A percentile compares a stretch with the other conserved stretches of the same genome.
phyloP scores from a whole-genome alignment of 2,888 invertebrate species.

The Hypsopygia costalis region DNA sequence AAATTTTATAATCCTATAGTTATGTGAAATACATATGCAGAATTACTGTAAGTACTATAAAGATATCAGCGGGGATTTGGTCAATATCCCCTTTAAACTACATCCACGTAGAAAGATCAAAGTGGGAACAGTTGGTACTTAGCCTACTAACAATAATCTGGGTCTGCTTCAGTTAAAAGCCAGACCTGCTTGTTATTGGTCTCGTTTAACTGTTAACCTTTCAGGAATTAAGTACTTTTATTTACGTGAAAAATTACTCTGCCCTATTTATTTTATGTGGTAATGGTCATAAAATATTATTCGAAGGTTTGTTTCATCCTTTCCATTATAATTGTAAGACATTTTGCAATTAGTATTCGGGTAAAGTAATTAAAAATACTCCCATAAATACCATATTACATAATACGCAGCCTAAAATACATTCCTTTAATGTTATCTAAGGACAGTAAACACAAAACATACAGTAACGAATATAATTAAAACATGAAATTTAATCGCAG shows the following conservation, averaged over 20 bases:
- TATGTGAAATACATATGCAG: conserved; percentile 13
- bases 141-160: conserved; percentile 44
- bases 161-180: conserved; percentile 3
- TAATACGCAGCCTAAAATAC: no score
- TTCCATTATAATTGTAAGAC: no score
- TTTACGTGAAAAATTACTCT: not conserved
- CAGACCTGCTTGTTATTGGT: not conserved
- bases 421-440: no score
- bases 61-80: conserved; percentile 47
- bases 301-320: conserved; percentile 1
- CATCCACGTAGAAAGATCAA: conserved; percentile 58
- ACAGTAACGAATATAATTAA: no score
- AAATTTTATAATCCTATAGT: conserved; percentile 16
- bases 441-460: no score
- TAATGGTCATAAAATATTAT: conserved; percentile 7
- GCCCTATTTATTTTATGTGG: conserved; percentile 7
- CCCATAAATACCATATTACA: no score
- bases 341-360: no score
- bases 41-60: not conserved
- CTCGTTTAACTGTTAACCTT: not conserved
- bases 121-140: conserved; percentile 49
- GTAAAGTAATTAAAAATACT: no score
- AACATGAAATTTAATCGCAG: no score
- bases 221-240: not conserved
- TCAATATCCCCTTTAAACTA: conserved; percentile 36